Conservation (phyloP, 2,888 invertebrate genomes). For the Hecatera dysodea region DNA sequence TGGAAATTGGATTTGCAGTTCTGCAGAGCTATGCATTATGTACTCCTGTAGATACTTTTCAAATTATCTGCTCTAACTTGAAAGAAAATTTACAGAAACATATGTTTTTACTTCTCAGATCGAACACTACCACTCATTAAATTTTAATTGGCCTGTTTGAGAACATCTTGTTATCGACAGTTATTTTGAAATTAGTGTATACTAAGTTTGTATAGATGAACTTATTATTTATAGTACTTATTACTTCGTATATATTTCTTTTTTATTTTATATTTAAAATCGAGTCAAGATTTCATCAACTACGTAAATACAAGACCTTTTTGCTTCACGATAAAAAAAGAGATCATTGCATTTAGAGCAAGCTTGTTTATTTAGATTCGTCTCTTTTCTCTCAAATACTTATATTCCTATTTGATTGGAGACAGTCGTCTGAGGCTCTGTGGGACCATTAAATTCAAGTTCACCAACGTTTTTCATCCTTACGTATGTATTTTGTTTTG, state of each 20-base stretch:
- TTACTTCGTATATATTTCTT: background rate
- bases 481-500: constrained; percentile 35
- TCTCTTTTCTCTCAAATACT: constrained; percentile 5
- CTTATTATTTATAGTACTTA: no score
- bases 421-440: background rate
- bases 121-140: constrained; percentile 8
- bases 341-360: constrained; percentile 7
- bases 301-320: background rate
- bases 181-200: background rate
- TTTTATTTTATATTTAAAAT: background rate
- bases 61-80: constrained; percentile 72
- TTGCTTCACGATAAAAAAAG: background rate
- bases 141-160: constrained; percentile 19
- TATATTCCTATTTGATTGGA: constrained; percentile 35
- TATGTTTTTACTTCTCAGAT: constrained; percentile 46
- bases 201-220: background rate
- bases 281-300: background rate
- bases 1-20: constrained; percentile 87
- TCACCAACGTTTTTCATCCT: constrained; percentile 35
- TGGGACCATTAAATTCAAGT: constrained; percentile 30
- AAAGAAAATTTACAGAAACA: constrained; percentile 53
- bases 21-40: constrained; percentile 83
- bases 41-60: constrained; percentile 77
- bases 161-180: background rate
- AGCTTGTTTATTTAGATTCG: constrained; percentile 37